Percentiles rank a stretch among this genome's conserved stretches.
phyloP scores from a whole-genome alignment of 1,140 invertebrate species.

The Octopus bimaculoides region DNA sequence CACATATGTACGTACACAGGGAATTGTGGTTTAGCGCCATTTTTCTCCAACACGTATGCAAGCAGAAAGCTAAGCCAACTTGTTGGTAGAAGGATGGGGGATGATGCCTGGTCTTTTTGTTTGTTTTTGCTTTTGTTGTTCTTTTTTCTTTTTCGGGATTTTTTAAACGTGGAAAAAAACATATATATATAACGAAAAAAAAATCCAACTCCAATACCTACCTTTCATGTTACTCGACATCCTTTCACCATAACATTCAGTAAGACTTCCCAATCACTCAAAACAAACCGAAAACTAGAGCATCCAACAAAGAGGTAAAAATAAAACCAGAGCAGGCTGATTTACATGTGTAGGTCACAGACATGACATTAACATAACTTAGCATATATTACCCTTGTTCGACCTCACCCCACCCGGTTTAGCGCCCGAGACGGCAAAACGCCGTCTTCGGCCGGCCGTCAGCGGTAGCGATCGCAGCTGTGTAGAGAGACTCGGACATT shows the following conservation, averaged over 20 bases:
- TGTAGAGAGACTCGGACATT: neutral
- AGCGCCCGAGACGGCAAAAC: neutral
- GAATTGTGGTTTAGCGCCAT: constrained; percentile 1
- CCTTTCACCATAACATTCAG: constrained; percentile 15
- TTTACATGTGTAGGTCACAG: constrained; percentile 14
- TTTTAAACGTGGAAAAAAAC: too few relatives aligned
- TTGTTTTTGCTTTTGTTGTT: too few relatives aligned
- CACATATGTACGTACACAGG: neutral
- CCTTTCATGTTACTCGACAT: constrained; percentile 15
- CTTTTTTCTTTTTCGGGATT: too few relatives aligned
- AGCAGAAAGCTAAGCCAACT: neutral
- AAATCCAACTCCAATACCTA: too few relatives aligned
- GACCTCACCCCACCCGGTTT: neutral
- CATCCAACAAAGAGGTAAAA: constrained; percentile 14
- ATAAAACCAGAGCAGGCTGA: constrained; percentile 14
- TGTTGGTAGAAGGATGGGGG: too few relatives aligned
- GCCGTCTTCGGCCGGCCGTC: neutral
- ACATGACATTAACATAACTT: constrained; percentile 14
- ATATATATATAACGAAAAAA: too few relatives aligned
- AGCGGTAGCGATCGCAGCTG: neutral
- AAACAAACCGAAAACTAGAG: constrained; percentile 16
- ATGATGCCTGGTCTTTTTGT: too few relatives aligned
- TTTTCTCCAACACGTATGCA: constrained; percentile 15
- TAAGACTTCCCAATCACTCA: constrained; percentile 14
- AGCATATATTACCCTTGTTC: constrained; percentile 15